Evolutionary conservation across 2,888 invertebrate species (phyloP), one percentile per base, ranked within the genome.

Genomic region (Psococerastis gibbosa): DNA sequence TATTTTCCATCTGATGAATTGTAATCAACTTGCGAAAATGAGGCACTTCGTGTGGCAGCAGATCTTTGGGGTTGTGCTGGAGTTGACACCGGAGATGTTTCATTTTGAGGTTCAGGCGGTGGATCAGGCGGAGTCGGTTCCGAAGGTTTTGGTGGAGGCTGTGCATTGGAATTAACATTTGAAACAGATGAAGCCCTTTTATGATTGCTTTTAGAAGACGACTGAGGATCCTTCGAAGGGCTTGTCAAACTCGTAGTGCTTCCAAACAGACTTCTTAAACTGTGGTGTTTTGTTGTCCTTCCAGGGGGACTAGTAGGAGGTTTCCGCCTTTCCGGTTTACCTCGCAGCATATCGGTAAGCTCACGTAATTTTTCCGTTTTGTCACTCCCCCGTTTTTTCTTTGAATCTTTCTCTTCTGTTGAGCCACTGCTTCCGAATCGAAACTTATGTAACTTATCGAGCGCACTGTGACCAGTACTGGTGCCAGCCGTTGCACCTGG

Each of bases 1-100:
- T 72, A 73, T 52, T 73, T 73, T 35, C 68, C 67, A 49, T 75
- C 74, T 43, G 73, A 73, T 1, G 73, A 66, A 8, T 66, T 66
- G 54, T 76, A 79, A 59, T 87, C 85, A 48, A 82, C 82, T 62
- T 87, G 84, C 1, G 87, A 84, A 56, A 88, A 87, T 5, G 87
- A 87, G 4, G 84, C 83, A 55, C 84, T 84, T 32, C 87, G 73
- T 57, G 76, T 78, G 2, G 84, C 82, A 52, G 78, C 73, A 47
- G 71, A 70, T 55, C 74, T 70, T 54, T 74, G 72, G 13, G 71
- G 67, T 55, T 73, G 73, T 0, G 73, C 70, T 22, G 71, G 73
- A 38, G 72, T 65, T 20, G 72, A 67, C 2, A 70, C 68, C 46
- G 71, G 66, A 3, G 71, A 68, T 53, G 75, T 71, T 42, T 71